These are phyloP conservation scores for Aplochiton taeniatus DNA, from an alignment of 2,797 vertebrate species.

Conservation along the genomic window DNA sequence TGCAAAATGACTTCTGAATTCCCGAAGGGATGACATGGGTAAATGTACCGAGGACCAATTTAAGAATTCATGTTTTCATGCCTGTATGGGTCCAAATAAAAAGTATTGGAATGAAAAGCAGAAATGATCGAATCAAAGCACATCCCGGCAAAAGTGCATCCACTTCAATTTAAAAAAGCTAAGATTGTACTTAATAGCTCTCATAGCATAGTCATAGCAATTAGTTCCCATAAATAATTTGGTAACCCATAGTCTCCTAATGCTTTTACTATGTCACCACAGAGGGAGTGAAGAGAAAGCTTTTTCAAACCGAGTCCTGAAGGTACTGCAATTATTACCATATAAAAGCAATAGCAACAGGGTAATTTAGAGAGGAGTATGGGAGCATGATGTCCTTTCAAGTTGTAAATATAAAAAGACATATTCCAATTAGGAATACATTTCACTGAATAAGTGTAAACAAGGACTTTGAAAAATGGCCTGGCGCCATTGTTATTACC, in stretches of 20 bases:
- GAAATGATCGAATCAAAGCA: not conserved
- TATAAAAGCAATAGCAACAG: constrained; percentile 12
- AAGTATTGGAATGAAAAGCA: not conserved
- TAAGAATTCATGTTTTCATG: not conserved
- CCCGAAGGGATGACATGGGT: too few relatives aligned
- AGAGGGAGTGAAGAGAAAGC: too few relatives aligned
- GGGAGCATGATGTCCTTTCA: not conserved
- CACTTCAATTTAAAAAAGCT: too few relatives aligned
- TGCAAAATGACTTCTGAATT: too few relatives aligned
- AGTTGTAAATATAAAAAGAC: not conserved
- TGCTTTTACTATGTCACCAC: too few relatives aligned
- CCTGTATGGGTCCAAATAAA: constrained; percentile 2
- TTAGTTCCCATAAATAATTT: not conserved
- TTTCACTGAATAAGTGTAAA: not conserved
- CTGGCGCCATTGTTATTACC: constrained; percentile 4
- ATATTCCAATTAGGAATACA: constrained; percentile 15
- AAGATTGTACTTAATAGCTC: too few relatives aligned
- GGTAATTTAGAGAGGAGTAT: constrained; percentile 4
- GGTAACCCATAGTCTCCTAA: too few relatives aligned
- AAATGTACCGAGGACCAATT: not conserved
- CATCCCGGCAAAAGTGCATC: too few relatives aligned
- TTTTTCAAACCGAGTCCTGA: too few relatives aligned
- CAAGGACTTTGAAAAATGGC: not conserved
- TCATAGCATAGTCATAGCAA: too few relatives aligned
- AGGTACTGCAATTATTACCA: not conserved